Base-by-base conservation (phyloP, 2,888 invertebrate genomes). In the Aporophyla lueneburgensis region DNA sequence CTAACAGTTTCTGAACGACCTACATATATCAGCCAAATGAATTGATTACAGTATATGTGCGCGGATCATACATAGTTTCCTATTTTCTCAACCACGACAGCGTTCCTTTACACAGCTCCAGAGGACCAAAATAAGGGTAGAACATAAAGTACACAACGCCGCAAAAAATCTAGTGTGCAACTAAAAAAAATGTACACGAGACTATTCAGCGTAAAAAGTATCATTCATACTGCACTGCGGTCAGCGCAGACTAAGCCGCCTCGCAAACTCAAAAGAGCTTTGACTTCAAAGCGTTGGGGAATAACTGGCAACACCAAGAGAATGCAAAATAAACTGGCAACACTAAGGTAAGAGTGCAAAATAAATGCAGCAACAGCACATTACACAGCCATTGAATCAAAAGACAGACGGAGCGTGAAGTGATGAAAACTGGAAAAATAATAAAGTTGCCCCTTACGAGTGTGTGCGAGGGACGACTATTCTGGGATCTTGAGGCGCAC, bases 351-450 rank as follows among this genome's bases (percentile, higher is more conserved):
- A 94, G 94, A 95, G 95, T 94, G 95, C 93, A 96, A 96, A 96
- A 96, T 96, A 96, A 96, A 96, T 96, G 95, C 93, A 89, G 92
- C 95, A 94, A 94, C 95, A 94, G 91, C 95, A 92, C 93, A 96
- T 96, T 95, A 96, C 96, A 96, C 94, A 95, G 95, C 94, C 96
- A 96, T 92, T 96, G 96, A 95, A 95, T 96, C 95, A 95, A 95
- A 95, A 95, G 94, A 92, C 94, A 95, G 95, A 93, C 95, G 86
- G 93, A 94, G 95, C 96, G 95, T 96, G 94, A 96, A 95, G 95
- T 94, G 95, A 94, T 96, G 94, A 94, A 95, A 96, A 96, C 95
- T 95, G 95, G 94, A 94, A 96, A 96, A 96, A 94, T 93, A 93
- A 93, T 93, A 94, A 92, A 94, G 91, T 91, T 92, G 86, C 89